Conservation (phyloP, 1,140 invertebrate species). For the Dendrolimus kikuchii region DNA sequence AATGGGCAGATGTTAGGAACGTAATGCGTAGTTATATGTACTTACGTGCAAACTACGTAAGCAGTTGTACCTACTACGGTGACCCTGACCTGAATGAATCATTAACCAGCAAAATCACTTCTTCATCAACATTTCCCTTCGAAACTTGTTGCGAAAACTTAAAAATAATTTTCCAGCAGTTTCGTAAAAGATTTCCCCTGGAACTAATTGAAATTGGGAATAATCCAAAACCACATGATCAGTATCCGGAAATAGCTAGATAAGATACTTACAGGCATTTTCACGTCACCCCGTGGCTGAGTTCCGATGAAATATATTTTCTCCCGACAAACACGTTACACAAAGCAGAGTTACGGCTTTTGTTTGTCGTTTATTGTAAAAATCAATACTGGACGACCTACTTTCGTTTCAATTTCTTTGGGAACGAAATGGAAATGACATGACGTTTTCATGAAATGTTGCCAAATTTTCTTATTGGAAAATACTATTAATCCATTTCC, state of each 20-base stretch:
- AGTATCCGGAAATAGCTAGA: slow-evolving; percentile 1
- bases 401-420: slow-evolving; percentile 48
- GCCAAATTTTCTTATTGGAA: slow-evolving; percentile 10
- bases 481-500: slow-evolving; percentile 6
- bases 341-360: slow-evolving; percentile 42
- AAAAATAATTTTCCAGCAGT: no score
- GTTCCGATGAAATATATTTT: slow-evolving; percentile 33
- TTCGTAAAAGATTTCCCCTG: no score
- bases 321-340: slow-evolving; percentile 25
- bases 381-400: slow-evolving; percentile 64
- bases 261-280: slow-evolving; percentile 55
- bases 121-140: no score
- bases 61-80: no score
- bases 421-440: slow-evolving; percentile 53
- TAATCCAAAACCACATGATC: slow-evolving; percentile 39
- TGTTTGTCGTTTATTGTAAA: slow-evolving; percentile 60
- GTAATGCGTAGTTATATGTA: no score
- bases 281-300: slow-evolving; percentile 26
- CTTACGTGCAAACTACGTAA: no score
- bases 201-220: no score
- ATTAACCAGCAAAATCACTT: no score
- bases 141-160: no score
- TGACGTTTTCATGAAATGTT: slow-evolving; percentile 27
- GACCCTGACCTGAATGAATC: no score
- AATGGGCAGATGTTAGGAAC: no score